Evolutionary conservation across 1,140 invertebrate genomes (phyloP).

Genomic region (Phthorimaea operculella): DNA sequence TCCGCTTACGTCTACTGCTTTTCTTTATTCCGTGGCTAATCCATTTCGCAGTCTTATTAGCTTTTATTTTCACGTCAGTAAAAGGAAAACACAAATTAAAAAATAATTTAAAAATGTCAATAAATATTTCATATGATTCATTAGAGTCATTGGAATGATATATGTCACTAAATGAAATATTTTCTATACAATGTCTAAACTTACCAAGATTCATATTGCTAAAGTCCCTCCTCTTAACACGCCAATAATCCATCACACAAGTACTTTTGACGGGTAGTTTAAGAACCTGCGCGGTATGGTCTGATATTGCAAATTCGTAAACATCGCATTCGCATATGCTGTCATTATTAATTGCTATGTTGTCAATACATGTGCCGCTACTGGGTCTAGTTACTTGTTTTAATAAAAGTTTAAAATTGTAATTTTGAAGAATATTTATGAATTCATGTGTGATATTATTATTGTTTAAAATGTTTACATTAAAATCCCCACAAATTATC

Average conservation of each 20-base stretch:
- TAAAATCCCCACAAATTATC: conserved; percentile 10
- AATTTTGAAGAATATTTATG: conserved; percentile 2
- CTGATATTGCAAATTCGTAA: conserved; percentile 3
- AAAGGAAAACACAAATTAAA: conserved; percentile 9
- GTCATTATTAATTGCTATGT: conserved; percentile 5
- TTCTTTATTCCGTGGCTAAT: conserved; percentile 2
- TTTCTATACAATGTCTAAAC: conserved; percentile 4
- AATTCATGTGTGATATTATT: not conserved
- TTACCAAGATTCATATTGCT: conserved; percentile 2
- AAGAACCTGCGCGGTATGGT: conserved; percentile 8
- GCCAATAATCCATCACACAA: not conserved
- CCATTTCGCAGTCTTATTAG: conserved; percentile 3
- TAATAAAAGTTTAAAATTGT: conserved; percentile 6
- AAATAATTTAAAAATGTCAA: conserved; percentile 7
- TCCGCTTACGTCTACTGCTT: conserved; percentile 3
- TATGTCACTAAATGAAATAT: conserved; percentile 6
- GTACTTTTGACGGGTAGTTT: conserved; percentile 5
- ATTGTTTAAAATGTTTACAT: conserved; percentile 7
- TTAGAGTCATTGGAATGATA: conserved; percentile 6
- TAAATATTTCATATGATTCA: conserved; percentile 5
- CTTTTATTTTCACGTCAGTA: not conserved
- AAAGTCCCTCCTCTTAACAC: conserved; percentile 6
- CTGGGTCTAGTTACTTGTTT: conserved; percentile 6
- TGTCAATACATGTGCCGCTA: conserved; percentile 9
- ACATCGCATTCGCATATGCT: not conserved